Percentiles rank a stretch among this genome's conserved stretches.
Conservation (phyloP, 2,888 invertebrate species). For the Thumatha senex region DNA sequence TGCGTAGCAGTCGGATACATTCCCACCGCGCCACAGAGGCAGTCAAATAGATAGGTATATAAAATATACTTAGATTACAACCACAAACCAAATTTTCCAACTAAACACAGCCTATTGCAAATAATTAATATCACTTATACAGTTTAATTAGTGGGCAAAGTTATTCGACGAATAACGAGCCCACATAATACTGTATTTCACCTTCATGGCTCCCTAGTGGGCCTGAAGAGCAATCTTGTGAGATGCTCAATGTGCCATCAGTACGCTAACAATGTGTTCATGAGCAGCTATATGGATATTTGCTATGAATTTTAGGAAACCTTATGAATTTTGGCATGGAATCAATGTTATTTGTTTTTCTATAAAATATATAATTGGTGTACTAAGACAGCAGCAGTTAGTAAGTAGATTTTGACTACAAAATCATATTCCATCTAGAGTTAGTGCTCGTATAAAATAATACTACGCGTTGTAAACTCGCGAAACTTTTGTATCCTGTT, state of each 20-base stretch:
- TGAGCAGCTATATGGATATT: not conserved
- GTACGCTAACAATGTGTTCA: constrained; percentile 18
- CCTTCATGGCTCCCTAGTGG: constrained; percentile 48
- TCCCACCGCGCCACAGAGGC: too few relatives aligned
- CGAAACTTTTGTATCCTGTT: too few relatives aligned
- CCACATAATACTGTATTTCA: constrained; percentile 48
- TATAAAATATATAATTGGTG: too few relatives aligned
- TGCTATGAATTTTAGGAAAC: not conserved
- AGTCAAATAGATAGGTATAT: too few relatives aligned
- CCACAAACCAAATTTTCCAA: constrained; percentile 12
- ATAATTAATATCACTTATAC: constrained; percentile 63
- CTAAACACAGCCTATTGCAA: constrained; percentile 31
- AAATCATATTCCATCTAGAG: too few relatives aligned
- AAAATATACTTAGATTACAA: not conserved
- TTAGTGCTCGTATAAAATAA: too few relatives aligned
- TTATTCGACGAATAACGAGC: constrained; percentile 27
- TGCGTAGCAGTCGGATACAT: too few relatives aligned
- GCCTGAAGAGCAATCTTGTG: constrained; percentile 26
- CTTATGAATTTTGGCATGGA: not conserved
- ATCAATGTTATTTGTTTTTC: not conserved
- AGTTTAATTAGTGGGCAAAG: constrained; percentile 60
- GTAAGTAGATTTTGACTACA: too few relatives aligned
- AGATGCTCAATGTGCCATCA: constrained; percentile 36
- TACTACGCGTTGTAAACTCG: too few relatives aligned
- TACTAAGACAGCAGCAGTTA: too few relatives aligned